Percentiles rank a stretch among this genome's conserved stretches.
These are phyloP conservation scores for Rhopalosiphum padi DNA, from an alignment of 1,140 invertebrate species.

Conservation along the genomic window DNA sequence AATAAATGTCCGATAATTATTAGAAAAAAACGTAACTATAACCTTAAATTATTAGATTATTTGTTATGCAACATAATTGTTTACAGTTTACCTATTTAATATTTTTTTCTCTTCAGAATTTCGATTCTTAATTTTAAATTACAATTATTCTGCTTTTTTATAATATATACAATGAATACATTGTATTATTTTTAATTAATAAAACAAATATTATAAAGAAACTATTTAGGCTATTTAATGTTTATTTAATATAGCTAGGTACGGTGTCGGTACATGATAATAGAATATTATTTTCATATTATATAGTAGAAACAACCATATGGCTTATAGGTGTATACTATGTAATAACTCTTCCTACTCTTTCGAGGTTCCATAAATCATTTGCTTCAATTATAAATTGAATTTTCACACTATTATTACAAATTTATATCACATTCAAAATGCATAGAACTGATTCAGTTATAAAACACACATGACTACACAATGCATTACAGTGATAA, in stretches of 20 bases:
- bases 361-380: neutral
- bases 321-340: neutral
- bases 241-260: no score
- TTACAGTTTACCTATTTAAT: no score
- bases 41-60: no score
- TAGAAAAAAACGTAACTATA: no score
- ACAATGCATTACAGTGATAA: conserved; percentile 1
- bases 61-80: no score
- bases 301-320: neutral
- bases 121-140: neutral
- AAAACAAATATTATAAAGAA: neutral
- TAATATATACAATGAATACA: neutral
- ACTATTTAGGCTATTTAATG: no score
- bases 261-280: neutral
- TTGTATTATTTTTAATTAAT: neutral
- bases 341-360: neutral
- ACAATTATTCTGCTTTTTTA: neutral
- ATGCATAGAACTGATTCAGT: conserved; percentile 21
- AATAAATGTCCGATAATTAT: no score
- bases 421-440: neutral
- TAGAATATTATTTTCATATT: neutral
- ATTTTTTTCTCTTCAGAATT: no score
- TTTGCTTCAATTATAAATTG: conserved; percentile 10
- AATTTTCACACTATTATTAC: neutral
- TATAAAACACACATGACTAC: conserved; percentile 39